Evolutionary conservation across 2,797 vertebrate species (phyloP).

Genomic region (Melanotaenia trifasciata): DNA sequence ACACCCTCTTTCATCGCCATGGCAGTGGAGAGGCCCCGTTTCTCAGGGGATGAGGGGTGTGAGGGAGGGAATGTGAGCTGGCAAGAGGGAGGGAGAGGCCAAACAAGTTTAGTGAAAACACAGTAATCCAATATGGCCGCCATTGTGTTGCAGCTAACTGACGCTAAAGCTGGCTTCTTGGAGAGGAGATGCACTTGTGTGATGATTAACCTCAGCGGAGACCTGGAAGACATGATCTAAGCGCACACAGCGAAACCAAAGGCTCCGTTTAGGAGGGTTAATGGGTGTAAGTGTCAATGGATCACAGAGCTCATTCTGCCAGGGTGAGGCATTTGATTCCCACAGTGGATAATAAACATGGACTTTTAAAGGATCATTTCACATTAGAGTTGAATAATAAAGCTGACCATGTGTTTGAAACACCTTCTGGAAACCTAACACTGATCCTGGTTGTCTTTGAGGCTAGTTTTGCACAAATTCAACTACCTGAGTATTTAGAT

Average conservation of each 20-base stretch:
- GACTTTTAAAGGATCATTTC: conserved; percentile 24
- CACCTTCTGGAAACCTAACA: conserved; percentile 14
- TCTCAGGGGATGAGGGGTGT: conserved; percentile 74
- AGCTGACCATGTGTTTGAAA: background rate
- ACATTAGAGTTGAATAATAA: conserved; percentile 2
- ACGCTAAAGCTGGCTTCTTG: conserved; percentile 31
- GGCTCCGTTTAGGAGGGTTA: conserved; percentile 22
- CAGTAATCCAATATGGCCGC: conserved; percentile 81
- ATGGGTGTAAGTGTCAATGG: conserved; percentile 23
- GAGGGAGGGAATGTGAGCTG: conserved; percentile 78
- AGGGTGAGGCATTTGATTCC: conserved; percentile 9
- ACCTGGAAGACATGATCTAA: conserved; percentile 31
- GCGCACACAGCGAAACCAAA: conserved; percentile 10
- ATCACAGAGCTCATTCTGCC: conserved; percentile 7
- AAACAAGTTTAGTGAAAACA: conserved; percentile 82
- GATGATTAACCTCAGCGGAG: conserved; percentile 63
- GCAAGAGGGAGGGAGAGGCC: conserved; percentile 71
- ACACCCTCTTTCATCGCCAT: conserved; percentile 83
- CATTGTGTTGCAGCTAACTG: conserved; percentile 65
- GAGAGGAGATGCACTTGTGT: conserved; percentile 47
- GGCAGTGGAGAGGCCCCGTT: conserved; percentile 78
- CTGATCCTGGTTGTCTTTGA: background rate
- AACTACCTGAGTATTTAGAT: no score
- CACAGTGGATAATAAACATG: background rate
- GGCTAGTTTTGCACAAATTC: background rate